Conservation (phyloP, 2,888 invertebrate species). For the Mantis religiosa region DNA sequence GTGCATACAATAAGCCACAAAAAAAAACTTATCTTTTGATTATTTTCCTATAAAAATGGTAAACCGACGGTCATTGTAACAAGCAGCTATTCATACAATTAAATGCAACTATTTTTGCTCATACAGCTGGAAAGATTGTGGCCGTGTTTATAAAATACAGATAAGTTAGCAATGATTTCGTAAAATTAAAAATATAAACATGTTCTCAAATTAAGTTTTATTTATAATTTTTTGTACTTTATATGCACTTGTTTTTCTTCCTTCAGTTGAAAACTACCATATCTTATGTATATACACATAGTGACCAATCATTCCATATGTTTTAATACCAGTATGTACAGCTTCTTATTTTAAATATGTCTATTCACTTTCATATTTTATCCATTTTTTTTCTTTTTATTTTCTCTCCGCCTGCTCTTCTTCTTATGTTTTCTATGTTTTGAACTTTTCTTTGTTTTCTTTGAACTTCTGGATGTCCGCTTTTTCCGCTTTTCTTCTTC, state of each 20-base stretch:
- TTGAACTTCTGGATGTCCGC: slow-evolving; percentile 30
- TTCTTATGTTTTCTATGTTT: slow-evolving; percentile 33
- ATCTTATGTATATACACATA: background rate
- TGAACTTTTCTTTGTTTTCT: slow-evolving; percentile 30
- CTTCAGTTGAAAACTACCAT: background rate
- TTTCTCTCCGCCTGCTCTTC: slow-evolving; percentile 20
- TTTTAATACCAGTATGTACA: background rate
- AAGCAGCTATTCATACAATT: no score
- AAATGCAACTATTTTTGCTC: no score
- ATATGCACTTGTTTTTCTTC: background rate
- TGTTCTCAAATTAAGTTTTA: background rate
- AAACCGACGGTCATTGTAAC: no score
- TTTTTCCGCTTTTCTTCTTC: slow-evolving; percentile 30
- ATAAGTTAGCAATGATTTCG: no score
- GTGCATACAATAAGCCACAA: no score
- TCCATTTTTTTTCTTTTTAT: slow-evolving; percentile 30
- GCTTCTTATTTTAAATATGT: slow-evolving; percentile 23
- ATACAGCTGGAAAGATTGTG: no score
- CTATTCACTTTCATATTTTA: background rate
- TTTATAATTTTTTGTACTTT: no score
- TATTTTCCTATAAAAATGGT: no score
- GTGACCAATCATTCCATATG: background rate
- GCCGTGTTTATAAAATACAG: no score
- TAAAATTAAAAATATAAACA: no score
- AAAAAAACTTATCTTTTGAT: no score